These are phyloP conservation scores for Drosophila quadrilineata DNA, from an alignment of 1,140 invertebrate genomes.

Conservation along the genomic window DNA sequence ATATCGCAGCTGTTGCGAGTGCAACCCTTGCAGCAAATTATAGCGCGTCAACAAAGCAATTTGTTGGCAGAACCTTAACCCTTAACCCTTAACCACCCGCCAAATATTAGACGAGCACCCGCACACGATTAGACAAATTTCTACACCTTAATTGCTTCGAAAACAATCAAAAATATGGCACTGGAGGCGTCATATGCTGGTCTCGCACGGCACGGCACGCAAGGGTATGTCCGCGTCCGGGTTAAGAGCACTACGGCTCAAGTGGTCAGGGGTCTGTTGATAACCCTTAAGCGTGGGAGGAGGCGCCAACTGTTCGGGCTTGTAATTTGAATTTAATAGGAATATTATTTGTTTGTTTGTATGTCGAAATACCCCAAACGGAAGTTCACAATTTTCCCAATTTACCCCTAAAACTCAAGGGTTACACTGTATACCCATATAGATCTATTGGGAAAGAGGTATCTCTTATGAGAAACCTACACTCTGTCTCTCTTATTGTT, in stretches of 20 bases:
- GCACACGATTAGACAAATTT: constrained; percentile 54
- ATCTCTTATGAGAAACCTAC: too few species aligned
- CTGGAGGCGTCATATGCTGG: constrained; percentile 46
- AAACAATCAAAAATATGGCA: constrained; percentile 47
- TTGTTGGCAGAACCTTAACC: not conserved
- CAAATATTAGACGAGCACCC: constrained; percentile 2
- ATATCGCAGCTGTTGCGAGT: constrained; percentile 24
- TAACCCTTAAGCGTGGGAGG: constrained; percentile 25
- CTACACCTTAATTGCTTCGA: constrained; percentile 54
- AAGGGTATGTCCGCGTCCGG: constrained; percentile 37
- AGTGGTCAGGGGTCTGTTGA: constrained; percentile 40
- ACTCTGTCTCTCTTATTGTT: constrained; percentile 28
- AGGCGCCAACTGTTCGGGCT: constrained; percentile 55
- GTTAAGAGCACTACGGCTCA: constrained; percentile 22
- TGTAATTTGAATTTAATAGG: constrained; percentile 69
- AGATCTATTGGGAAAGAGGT: too few species aligned
- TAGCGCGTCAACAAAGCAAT: constrained; percentile 38
- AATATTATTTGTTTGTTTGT: constrained; percentile 61
- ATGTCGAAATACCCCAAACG: constrained; percentile 16
- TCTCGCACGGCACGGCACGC: constrained; percentile 22
- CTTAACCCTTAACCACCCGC: not conserved
- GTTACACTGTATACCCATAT: too few species aligned
- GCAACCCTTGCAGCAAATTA: constrained; percentile 33
- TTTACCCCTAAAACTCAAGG: constrained; percentile 17
- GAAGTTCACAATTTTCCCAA: constrained; percentile 39